Evolutionary conservation across 2,888 invertebrate genomes (phyloP).

Genomic region (Plutella xylostella): DNA sequence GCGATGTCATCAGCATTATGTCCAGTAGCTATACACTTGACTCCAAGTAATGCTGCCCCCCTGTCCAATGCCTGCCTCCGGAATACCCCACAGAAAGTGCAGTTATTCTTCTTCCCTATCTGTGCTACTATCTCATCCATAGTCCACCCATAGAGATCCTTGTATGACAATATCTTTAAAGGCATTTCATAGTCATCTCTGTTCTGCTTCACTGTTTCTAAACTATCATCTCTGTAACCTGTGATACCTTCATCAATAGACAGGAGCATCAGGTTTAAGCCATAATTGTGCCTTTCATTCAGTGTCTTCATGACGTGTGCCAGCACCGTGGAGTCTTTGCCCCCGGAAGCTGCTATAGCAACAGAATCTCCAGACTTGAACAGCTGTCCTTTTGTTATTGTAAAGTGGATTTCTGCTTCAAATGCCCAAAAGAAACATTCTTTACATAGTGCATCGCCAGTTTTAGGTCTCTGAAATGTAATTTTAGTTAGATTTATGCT

Average conservation of each 20-base stretch:
- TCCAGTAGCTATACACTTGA: slow-evolving; percentile 95
- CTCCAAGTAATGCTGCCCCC: slow-evolving; percentile 89
- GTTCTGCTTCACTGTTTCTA: slow-evolving; percentile 96
- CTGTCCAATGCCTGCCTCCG: slow-evolving; percentile 95
- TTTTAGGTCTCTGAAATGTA: slow-evolving; percentile 83
- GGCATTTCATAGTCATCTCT: slow-evolving; percentile 93
- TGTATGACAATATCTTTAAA: slow-evolving; percentile 94
- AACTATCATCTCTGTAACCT: slow-evolving; percentile 94
- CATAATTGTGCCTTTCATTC: slow-evolving; percentile 92
- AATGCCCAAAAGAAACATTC: slow-evolving; percentile 95
- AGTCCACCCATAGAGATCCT: slow-evolving; percentile 99
- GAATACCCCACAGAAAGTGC: slow-evolving; percentile 96
- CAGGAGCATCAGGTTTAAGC: slow-evolving; percentile 87
- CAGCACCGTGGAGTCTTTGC: slow-evolving; percentile 97
- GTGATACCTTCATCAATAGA: slow-evolving; percentile 99
- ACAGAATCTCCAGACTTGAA: slow-evolving; percentile 88
- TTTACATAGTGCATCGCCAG: slow-evolving; percentile 92
- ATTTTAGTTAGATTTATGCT: slow-evolving; percentile 4
- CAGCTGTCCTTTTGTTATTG: slow-evolving; percentile 83
- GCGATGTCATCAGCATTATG: slow-evolving; percentile 99
- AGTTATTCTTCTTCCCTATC: slow-evolving; percentile 92
- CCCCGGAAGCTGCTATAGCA: slow-evolving; percentile 94
- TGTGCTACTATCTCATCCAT: slow-evolving; percentile 97
- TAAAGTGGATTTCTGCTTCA: slow-evolving; percentile 94
- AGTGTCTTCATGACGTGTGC: slow-evolving; percentile 93